A percentile compares a stretch with the other conserved stretches of the same genome.
These are phyloP conservation scores for Calliphora vicina DNA, from an alignment of 1,140 invertebrate species.

Conservation along the genomic window DNA sequence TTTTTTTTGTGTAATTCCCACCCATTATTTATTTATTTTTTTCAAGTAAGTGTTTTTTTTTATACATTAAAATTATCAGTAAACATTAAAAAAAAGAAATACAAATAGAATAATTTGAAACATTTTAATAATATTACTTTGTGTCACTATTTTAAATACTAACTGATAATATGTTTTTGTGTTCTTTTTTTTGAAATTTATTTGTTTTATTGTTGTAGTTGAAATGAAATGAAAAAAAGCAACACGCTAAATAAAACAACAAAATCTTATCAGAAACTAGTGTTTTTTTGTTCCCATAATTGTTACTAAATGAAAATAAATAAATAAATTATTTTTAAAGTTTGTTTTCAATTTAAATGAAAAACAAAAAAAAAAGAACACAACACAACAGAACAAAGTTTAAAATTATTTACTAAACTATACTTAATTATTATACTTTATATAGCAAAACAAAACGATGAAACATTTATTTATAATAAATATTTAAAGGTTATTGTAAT, in stretches of 20 bases:
- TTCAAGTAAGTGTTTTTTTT: conserved; percentile 21
- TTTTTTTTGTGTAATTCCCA: conserved; percentile 6
- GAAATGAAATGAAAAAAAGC: no score
- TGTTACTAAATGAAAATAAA: neutral
- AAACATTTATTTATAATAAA: no score
- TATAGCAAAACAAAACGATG: no score
- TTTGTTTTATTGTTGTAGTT: neutral
- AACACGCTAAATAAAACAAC: neutral
- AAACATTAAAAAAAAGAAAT: neutral
- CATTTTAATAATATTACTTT: conserved; percentile 11
- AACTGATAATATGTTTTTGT: neutral
- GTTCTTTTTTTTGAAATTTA: neutral
- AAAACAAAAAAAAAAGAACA: neutral
- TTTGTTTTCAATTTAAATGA: neutral
- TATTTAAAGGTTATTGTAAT: no score
- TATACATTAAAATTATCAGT: neutral
- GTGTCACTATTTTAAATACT: neutral
- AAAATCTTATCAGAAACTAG: neutral
- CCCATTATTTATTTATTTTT: conserved; percentile 8
- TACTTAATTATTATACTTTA: no score
- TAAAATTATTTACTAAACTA: no score
- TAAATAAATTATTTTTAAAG: neutral
- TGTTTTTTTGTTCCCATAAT: neutral
- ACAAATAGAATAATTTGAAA: neutral
- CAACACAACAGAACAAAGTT: no score